Evolutionary conservation across 2,888 invertebrate species (phyloP).

Genomic region (Drosophila infuscata): DNA sequence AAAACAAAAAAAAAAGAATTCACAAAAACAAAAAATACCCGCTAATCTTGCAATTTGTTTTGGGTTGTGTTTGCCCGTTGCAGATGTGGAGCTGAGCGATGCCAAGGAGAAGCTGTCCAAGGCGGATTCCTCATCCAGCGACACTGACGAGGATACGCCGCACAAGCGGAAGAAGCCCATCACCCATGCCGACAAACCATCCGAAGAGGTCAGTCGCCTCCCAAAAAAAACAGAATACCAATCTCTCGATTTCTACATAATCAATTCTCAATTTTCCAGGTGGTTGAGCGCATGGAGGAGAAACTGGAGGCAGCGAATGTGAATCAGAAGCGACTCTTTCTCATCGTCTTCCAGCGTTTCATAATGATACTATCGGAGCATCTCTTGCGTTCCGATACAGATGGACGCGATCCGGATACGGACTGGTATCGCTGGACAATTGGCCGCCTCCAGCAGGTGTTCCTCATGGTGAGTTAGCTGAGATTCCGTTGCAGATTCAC

Average conservation of each 20-base stretch:
- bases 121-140: constrained; percentile 92
- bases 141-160: constrained; percentile 90
- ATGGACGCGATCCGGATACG: constrained; percentile 96
- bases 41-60: not conserved
- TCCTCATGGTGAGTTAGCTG: constrained; percentile 90
- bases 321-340: constrained; percentile 98
- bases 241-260: fast-evolving
- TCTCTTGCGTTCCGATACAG: constrained; percentile 96
- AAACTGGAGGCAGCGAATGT: constrained; percentile 96
- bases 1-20: not conserved
- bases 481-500: not conserved
- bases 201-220: constrained; percentile 86
- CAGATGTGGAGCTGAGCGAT: constrained; percentile 91
- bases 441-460: constrained; percentile 97
- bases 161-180: constrained; percentile 85
- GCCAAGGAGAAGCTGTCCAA: constrained; percentile 94
- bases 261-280: constrained; percentile 85
- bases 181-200: constrained; percentile 87
- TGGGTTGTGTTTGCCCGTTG: too few relatives aligned
- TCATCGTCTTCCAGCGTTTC: constrained; percentile 98
- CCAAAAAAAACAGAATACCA: not conserved
- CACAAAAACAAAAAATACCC: not conserved
- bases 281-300: constrained; percentile 98
- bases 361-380: constrained; percentile 99
- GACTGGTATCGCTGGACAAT: constrained; percentile 98